Conservation (phyloP, 53 echinoderm and acorn worm species). For the Patiria pectinifera region DNA sequence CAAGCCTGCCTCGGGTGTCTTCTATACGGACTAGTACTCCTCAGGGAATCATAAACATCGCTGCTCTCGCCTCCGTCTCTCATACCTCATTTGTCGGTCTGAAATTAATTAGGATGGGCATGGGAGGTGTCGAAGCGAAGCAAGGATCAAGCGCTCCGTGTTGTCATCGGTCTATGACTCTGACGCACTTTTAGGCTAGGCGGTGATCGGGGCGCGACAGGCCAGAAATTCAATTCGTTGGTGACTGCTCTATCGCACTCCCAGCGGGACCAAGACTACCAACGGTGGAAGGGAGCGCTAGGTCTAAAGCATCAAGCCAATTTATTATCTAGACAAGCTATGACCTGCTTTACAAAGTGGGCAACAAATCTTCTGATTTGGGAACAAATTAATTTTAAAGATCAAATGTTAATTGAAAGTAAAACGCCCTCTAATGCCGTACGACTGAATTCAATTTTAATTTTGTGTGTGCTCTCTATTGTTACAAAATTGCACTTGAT, state of each 20-base stretch:
- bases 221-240: conserved; percentile 20
- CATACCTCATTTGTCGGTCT: conserved; percentile 14
- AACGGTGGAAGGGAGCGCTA: not conserved
- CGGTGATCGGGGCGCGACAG: conserved; percentile 15
- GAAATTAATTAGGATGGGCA: conserved; percentile 50
- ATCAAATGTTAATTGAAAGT: not conserved
- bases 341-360: not conserved
- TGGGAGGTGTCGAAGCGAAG: conserved; percentile 27
- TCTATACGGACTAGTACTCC: not conserved
- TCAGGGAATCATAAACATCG: conserved; percentile 28
- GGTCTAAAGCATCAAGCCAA: not conserved
- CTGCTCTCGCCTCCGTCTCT: conserved; percentile 6
- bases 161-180: conserved; percentile 5
- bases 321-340: not conserved
- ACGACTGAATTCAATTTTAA: not conserved
- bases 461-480: too few relatives aligned
- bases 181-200: conserved; percentile 29
- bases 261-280: not conserved
- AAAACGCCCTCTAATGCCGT: not conserved
- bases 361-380: not conserved
- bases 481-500: too few relatives aligned
- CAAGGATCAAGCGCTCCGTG: conserved; percentile 1
- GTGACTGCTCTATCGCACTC: not conserved
- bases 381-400: not conserved
- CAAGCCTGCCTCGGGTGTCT: not conserved